Conservation (phyloP, 2,797 vertebrate species). For the Scomberomorus guttatus region DNA sequence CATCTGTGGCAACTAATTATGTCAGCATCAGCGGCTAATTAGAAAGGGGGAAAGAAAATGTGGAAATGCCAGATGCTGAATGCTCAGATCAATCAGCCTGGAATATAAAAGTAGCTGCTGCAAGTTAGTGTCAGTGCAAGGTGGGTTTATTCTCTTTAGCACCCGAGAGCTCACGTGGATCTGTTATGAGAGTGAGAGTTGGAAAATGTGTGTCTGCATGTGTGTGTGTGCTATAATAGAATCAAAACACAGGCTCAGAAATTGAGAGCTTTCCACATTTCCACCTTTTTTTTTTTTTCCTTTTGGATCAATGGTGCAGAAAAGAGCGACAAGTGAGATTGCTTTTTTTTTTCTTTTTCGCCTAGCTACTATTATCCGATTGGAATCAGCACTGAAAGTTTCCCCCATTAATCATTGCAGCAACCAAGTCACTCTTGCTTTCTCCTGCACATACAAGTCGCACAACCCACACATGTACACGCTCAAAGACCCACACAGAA, state of each 20-base stretch:
- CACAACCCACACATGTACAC: constrained; percentile 1
- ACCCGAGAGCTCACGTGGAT: constrained; percentile 14
- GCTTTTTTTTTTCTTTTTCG: constrained; percentile 35
- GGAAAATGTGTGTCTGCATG: neutral
- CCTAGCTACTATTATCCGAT: constrained; percentile 61
- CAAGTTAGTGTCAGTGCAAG: constrained; percentile 37
- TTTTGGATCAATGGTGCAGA: constrained; percentile 65
- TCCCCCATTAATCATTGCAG: constrained; percentile 78
- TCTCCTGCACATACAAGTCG: constrained; percentile 29
- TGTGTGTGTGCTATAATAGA: constrained; percentile 14
- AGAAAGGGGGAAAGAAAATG: constrained; percentile 58
- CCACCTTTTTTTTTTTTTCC: neutral
- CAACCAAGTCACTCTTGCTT: constrained; percentile 51
- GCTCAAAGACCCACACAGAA: neutral
- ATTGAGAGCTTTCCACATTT: constrained; percentile 57
- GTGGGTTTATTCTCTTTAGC: constrained; percentile 42
- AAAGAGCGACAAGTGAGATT: constrained; percentile 69
- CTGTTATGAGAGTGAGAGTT: neutral
- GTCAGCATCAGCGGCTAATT: constrained; percentile 71
- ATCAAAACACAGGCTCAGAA: constrained; percentile 40
- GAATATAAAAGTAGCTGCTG: constrained; percentile 62
- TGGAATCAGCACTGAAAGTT: constrained; percentile 66
- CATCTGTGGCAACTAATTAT: constrained; percentile 77
- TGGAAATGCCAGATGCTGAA: constrained; percentile 78
- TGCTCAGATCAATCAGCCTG: constrained; percentile 69